Conservation (phyloP, 2,113 vertebrate species). For the Sminthopsis crassicaudata region DNA sequence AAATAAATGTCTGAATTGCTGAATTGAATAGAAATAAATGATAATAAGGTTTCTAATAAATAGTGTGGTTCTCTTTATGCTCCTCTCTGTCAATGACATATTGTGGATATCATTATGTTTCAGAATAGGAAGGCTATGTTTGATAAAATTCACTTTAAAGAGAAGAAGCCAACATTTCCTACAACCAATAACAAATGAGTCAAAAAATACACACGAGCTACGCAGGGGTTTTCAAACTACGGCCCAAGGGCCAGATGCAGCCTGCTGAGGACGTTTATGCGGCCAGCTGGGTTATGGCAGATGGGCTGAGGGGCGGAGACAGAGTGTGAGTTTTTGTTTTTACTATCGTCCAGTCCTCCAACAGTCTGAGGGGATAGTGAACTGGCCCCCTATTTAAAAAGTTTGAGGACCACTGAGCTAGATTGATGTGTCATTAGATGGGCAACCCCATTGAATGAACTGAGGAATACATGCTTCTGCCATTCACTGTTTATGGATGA, state of each 20-base stretch:
- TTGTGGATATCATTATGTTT: neutral
- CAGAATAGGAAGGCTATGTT: neutral
- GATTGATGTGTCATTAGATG: neutral
- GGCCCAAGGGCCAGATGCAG: too few species aligned
- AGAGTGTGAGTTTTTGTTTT: too few species aligned
- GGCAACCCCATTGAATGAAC: neutral
- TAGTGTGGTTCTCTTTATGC: neutral
- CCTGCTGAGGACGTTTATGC: too few species aligned
- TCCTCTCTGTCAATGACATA: neutral
- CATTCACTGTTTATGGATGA: neutral
- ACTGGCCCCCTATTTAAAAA: too few species aligned
- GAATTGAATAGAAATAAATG: neutral
- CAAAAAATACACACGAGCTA: neutral
- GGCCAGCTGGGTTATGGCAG: too few species aligned
- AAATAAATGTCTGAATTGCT: neutral
- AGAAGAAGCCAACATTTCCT: neutral
- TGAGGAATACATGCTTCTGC: neutral
- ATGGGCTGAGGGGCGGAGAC: too few species aligned
- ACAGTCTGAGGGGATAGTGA: too few species aligned
- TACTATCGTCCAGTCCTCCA: too few species aligned
- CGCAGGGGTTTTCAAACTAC: too few species aligned
- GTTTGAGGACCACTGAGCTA: too few species aligned
- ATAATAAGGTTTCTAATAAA: neutral
- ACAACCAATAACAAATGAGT: neutral
- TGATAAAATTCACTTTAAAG: neutral